Conservation (phyloP, 2,797 vertebrate genomes). For the Meriones psammophilus region DNA sequence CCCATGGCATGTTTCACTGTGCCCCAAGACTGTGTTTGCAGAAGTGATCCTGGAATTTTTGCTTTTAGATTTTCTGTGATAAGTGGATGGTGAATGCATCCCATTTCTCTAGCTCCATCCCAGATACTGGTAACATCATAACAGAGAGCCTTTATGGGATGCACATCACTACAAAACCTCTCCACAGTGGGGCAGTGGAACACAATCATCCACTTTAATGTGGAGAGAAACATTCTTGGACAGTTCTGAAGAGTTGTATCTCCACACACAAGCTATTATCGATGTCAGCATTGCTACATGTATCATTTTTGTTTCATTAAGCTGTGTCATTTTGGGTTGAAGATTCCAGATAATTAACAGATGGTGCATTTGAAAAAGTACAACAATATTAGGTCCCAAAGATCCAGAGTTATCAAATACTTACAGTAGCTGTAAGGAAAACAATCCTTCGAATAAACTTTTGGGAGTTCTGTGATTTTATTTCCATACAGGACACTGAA, state of each 20-base stretch:
- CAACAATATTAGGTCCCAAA: not conserved
- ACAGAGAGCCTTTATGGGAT: not conserved
- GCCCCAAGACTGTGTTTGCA: not conserved
- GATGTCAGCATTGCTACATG: not conserved
- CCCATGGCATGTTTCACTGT: not conserved
- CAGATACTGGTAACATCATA: constrained; percentile 44
- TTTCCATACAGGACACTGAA: constrained; percentile 97
- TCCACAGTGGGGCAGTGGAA: not conserved
- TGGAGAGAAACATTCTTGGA: constrained; percentile 17
- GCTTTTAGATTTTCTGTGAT: constrained; percentile 57
- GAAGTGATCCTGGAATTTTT: not conserved
- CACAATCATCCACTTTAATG: not conserved
- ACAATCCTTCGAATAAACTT: constrained; percentile 96
- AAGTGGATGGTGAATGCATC: constrained; percentile 52
- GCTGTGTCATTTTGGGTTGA: not conserved
- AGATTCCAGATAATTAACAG: not conserved
- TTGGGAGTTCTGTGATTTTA: constrained; percentile 99
- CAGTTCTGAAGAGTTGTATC: not conserved
- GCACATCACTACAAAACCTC: not conserved
- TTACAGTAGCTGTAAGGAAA: constrained; percentile 98
- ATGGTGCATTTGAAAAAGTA: constrained; percentile 18
- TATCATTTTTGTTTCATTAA: constrained; percentile 44
- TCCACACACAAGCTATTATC: constrained; percentile 25
- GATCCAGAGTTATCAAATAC: constrained; percentile 85
- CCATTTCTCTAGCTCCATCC: not conserved